Conservation (phyloP, 2,888 invertebrate genomes). For the Sylvicola cinctus region DNA sequence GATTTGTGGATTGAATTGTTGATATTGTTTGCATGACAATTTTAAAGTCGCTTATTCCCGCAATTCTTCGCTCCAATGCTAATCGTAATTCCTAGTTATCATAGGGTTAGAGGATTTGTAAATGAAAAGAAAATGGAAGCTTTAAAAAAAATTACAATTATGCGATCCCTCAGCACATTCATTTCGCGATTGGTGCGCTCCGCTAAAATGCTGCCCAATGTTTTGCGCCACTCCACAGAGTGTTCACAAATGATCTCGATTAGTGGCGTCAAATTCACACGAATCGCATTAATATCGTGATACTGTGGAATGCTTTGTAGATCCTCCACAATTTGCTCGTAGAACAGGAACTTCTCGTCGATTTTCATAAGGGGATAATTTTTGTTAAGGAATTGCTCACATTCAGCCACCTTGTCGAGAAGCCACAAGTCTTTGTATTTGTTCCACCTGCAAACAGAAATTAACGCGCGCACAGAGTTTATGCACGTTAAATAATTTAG, state of each 20-base stretch:
- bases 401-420: slow-evolving; percentile 48
- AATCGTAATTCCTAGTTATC: slow-evolving; percentile 29
- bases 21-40: slow-evolving; percentile 66
- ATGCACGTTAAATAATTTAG: slow-evolving; percentile 1
- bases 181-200: slow-evolving; percentile 45
- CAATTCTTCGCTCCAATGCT: slow-evolving; percentile 56
- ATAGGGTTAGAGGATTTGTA: neutral
- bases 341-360: slow-evolving; percentile 72
- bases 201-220: slow-evolving; percentile 46
- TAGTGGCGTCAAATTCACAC: slow-evolving; percentile 53
- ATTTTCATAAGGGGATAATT: slow-evolving; percentile 38
- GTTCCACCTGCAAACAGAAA: slow-evolving; percentile 35
- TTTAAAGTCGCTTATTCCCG: slow-evolving; percentile 62
- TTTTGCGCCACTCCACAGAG: slow-evolving; percentile 59
- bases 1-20: slow-evolving; percentile 48
- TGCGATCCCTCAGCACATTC: slow-evolving; percentile 41
- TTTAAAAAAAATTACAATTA: slow-evolving; percentile 32
- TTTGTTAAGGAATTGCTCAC: slow-evolving; percentile 55
- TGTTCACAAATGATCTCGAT: slow-evolving; percentile 47
- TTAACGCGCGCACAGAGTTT: neutral
- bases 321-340: slow-evolving; percentile 51
- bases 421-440: slow-evolving; percentile 58
- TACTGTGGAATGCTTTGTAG: slow-evolving; percentile 34
- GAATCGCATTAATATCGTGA: slow-evolving; percentile 44
- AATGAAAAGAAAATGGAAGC: slow-evolving; percentile 1